Evolutionary conservation across 1,140 invertebrate species (phyloP), one percentile per base, ranked within the genome.

Genomic region (Drosophila lini): DNA sequence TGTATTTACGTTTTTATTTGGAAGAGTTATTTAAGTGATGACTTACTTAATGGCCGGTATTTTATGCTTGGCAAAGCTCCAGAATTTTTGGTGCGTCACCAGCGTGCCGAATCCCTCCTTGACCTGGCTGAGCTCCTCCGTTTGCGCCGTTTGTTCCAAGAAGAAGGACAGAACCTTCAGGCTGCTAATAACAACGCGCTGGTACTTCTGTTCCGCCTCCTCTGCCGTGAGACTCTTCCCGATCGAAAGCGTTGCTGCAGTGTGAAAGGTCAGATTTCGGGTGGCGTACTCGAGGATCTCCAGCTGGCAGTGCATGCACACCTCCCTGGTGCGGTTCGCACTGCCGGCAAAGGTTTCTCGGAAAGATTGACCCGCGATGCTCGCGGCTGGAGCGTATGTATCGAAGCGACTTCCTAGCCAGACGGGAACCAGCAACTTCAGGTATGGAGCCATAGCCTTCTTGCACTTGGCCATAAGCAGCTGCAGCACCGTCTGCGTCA

Each of bases 381-480:
- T 94, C 6, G 97, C 95, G 16, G 96, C 96, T 4, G 96, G 96
- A 11, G 96, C 94, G 93, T 97, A 97, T 8, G 95, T 95, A 83
- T 98, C 97, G 93, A 95, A 96, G 83, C 97, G 96, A 19, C 96
- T 95, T 5, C 95, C 94, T 71, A 97, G 94, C 96, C 96, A 97
- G 19, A 94, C 92, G 10, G 95, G 95, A 70, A 96, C 95, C 4
- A 98, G 77, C 79, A 94, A 94, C 84, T 97, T 97, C 1, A 98
- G 93, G 92, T 96, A 94, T 1, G 96, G 95, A 5, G 97, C 97
- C 52, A 98, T 93, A 82, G 95, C 94, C 57, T 95, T 94, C 32
- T 96, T 95, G 40, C 95, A 94, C 91, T 95, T 94, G 32, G 93
- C 92, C 10, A 96, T 94, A 16, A 98, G 90, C 16, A 94, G 92